These are phyloP conservation scores for Laspeyria flexula DNA, from an alignment of 2,888 invertebrate genomes.

Conservation along the genomic window DNA sequence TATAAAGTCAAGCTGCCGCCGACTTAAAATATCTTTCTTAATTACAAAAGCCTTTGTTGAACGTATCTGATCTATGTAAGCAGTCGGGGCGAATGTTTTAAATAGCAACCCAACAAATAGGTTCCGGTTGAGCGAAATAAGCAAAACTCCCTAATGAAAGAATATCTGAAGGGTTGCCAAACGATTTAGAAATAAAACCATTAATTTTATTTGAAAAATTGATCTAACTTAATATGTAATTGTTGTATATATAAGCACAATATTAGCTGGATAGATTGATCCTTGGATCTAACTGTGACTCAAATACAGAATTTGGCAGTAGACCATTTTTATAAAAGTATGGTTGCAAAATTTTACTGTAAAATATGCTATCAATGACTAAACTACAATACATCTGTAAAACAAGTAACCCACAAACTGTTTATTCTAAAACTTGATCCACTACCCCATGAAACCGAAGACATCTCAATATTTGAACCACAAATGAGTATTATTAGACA, in stretches of 20 bases:
- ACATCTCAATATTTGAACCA: constrained; percentile 11
- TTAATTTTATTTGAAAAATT: background rate
- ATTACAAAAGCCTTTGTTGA: constrained; percentile 86
- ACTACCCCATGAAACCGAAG: too few relatives aligned
- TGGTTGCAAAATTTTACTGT: too few relatives aligned
- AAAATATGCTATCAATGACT: too few relatives aligned
- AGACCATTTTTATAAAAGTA: too few relatives aligned
- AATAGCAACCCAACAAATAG: constrained; percentile 84
- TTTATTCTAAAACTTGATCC: too few relatives aligned
- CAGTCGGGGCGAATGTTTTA: constrained; percentile 84
- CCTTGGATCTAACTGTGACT: too few relatives aligned
- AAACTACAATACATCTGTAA: too few relatives aligned
- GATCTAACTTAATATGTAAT: background rate
- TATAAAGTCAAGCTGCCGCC: constrained; percentile 83
- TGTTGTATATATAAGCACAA: too few relatives aligned
- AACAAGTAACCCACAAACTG: too few relatives aligned
- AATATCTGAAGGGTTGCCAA: constrained; percentile 66
- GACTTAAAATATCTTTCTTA: constrained; percentile 86
- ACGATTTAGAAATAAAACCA: constrained; percentile 10
- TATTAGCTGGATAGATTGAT: too few relatives aligned
- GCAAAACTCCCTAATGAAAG: constrained; percentile 79
- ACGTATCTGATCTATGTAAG: constrained; percentile 86
- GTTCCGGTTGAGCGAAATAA: constrained; percentile 80
- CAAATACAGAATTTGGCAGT: too few relatives aligned
- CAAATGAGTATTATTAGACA: constrained; percentile 27